Conservation (phyloP, 1,140 invertebrate genomes). For the Eupristina koningsbergeri region DNA sequence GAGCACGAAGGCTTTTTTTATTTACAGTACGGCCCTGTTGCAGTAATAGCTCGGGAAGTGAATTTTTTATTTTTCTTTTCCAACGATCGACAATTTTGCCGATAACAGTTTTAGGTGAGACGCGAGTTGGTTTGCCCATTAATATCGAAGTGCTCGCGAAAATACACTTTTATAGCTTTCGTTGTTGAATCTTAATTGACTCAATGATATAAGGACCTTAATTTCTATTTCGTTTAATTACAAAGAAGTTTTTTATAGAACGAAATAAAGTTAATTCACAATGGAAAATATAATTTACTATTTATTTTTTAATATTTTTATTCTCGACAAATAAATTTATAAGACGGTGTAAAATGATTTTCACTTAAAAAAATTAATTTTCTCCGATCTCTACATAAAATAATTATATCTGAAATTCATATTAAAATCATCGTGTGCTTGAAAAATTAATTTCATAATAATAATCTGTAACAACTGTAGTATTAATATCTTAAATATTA, state of each 20-base stretch:
- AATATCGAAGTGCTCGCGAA: not conserved
- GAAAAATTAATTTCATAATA: too few relatives aligned
- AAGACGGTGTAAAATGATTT: too few relatives aligned
- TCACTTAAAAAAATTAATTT: too few relatives aligned
- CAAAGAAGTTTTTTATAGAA: not conserved
- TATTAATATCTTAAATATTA: too few relatives aligned
- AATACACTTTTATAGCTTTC: conserved; percentile 17
- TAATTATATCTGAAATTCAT: too few relatives aligned
- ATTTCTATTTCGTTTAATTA: not conserved
- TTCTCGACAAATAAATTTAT: too few relatives aligned
- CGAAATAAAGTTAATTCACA: too few relatives aligned
- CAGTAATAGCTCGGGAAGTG: conserved; percentile 13
- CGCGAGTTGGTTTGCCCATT: conserved; percentile 3
- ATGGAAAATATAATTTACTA: too few relatives aligned
- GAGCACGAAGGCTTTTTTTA: not conserved
- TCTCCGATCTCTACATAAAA: too few relatives aligned
- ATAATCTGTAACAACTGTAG: too few relatives aligned
- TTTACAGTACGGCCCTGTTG: not conserved
- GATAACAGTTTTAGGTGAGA: conserved; percentile 36
- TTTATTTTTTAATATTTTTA: too few relatives aligned
- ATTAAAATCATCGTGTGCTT: too few relatives aligned
- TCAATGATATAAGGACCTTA: not conserved
- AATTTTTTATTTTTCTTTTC: conserved; percentile 40
- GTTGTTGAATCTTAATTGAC: conserved; percentile 29
- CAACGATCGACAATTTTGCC: conserved; percentile 22